Evolutionary conservation across 2,797 vertebrate genomes (phyloP), one percentile per base, ranked within the genome.

Genomic region (Diplodus sargus): DNA sequence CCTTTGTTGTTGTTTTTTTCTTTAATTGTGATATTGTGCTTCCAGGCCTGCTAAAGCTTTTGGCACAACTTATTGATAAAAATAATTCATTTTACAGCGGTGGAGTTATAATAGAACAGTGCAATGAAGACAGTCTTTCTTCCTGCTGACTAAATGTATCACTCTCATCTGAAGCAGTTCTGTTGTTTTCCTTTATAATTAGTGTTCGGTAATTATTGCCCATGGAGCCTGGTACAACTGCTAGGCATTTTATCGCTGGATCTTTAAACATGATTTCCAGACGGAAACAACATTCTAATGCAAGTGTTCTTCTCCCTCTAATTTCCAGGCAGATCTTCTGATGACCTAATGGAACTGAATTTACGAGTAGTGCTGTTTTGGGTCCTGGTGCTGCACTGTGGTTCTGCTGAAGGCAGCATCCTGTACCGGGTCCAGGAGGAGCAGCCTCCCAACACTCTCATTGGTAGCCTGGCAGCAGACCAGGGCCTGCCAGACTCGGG

Each of bases 391-490:
- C 87, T 95, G 93, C 82, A 87, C 82, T 89, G 90, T 76, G 76
- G 86, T 71, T 78, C 88, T 63, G 82, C 87, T 58, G 64, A 87
- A 65, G 93, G 93, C 73, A 93, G 94, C 74, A 95, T 96, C 89
- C 89, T 96, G 59, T 99, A 99, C 95, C 96, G 97, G 69, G 96
- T 99, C 48, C 96, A 92, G 18, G 98, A 99, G 83, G 98, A 99
- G 67, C 98, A 99, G 82, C 98, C 98, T 0, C 97, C 98, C 48
- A 99, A 98, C 92, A 97, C 96, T 7, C 96, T 99, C 58, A 99
- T 99, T 64, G 98, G 98, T 61, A 99, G 98, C 93, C 94, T 99
- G 84, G 98, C 98, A 2, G 96, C 97, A 0, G 98, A 99, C 93
- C 98, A 98, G 0, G 98, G 98, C 59, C 95, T 99, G 59, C 98